phyloP scores from a whole-genome alignment of 2,797 vertebrate genomes.

The Schizopygopsis malacanthus region DNA sequence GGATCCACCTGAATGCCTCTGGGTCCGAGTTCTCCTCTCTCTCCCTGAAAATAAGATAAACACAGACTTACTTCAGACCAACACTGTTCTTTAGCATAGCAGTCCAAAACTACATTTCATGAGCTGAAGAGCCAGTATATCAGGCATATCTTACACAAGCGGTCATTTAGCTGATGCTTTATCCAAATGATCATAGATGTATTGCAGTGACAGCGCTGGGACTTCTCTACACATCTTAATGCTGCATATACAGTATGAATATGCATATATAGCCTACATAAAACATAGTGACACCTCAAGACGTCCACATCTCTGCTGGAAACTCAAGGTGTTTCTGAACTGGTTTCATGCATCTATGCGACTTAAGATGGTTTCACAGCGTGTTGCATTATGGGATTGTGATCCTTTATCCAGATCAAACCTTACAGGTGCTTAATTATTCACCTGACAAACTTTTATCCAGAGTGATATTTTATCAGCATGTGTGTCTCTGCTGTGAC shows the following conservation, averaged over 20 bases:
- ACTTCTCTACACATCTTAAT: neutral
- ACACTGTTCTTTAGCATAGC: neutral
- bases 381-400: neutral
- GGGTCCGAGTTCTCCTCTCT: constrained; percentile 69
- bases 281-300: neutral
- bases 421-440: neutral
- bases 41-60: constrained; percentile 70
- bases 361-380: neutral
- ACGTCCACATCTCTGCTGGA: neutral
- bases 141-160: neutral
- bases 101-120: neutral
- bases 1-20: constrained; percentile 73
- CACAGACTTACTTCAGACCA: neutral
- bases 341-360: neutral
- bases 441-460: neutral
- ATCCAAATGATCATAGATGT: neutral
- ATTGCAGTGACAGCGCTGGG: neutral
- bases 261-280: neutral
- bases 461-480: neutral
- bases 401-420: neutral
- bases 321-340: neutral
- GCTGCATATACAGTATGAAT: neutral
- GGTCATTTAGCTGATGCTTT: neutral
- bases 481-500: neutral
- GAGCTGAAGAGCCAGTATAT: neutral